Percentiles rank a stretch among this genome's conserved stretches.
Conservation (phyloP, 2,113 vertebrate genomes). For the Phalacrocorax brasilianus region DNA sequence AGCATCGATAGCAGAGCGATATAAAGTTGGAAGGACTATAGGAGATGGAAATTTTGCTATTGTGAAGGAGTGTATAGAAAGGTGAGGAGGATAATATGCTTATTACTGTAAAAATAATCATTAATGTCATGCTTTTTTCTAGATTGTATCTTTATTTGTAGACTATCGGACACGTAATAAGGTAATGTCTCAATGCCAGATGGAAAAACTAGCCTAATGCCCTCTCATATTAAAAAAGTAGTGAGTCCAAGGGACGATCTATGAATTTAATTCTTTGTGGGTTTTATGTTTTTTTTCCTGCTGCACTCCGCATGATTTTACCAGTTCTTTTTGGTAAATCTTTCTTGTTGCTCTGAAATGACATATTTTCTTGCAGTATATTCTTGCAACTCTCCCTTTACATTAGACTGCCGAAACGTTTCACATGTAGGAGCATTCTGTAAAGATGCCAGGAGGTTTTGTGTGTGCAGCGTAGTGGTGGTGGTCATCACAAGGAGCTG, state of each 20-base stretch:
- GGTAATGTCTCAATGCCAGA: slow-evolving; percentile 22
- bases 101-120: slow-evolving; percentile 30
- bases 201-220: slow-evolving; percentile 6
- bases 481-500: neutral
- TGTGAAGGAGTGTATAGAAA: slow-evolving; percentile 96
- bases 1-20: slow-evolving; percentile 89
- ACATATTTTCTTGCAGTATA: neutral
- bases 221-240: slow-evolving; percentile 16
- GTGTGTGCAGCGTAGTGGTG: neutral
- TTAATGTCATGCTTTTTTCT: slow-evolving; percentile 31
- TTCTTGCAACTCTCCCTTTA: neutral
- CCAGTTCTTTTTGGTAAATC: slow-evolving; percentile 2
- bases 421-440: neutral
- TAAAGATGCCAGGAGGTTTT: neutral
- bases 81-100: slow-evolving; percentile 69
- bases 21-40: slow-evolving; percentile 94
- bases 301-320: neutral
- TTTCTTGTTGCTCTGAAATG: neutral
- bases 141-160: slow-evolving; percentile 29
- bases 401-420: neutral
- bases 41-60: slow-evolving; percentile 98
- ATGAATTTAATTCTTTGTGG: slow-evolving; percentile 25
- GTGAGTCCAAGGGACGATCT: neutral
- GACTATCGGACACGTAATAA: neutral
- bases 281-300: neutral